phyloP scores from a whole-genome alignment of 2,888 invertebrate species.

The Drosophila rellima region DNA sequence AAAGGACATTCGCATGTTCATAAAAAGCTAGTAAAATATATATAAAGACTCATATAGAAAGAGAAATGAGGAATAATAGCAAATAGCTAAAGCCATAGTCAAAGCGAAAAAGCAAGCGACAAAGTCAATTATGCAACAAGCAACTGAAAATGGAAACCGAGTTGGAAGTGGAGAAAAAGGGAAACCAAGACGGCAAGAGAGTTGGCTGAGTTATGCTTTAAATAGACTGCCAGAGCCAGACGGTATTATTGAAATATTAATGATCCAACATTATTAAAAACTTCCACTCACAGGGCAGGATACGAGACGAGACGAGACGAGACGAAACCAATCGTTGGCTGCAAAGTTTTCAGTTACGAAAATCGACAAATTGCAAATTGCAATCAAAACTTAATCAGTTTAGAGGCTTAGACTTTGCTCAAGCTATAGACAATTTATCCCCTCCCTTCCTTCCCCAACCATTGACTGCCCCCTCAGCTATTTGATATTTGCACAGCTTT shows the following conservation, averaged over 20 bases:
- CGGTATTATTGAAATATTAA: slow-evolving; percentile 75
- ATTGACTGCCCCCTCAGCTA: not conserved
- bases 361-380: slow-evolving; percentile 76
- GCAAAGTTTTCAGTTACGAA: slow-evolving; percentile 61
- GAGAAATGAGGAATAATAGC: slow-evolving; percentile 63
- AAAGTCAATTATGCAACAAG: slow-evolving; percentile 81
- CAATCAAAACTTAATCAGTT: slow-evolving; percentile 81
- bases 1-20: slow-evolving; percentile 71
- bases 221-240: slow-evolving; percentile 61
- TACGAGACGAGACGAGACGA: not conserved
- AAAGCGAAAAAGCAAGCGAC: slow-evolving; percentile 57
- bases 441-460: not conserved
- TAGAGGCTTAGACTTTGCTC: slow-evolving; percentile 63
- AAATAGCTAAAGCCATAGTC: slow-evolving; percentile 47
- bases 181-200: not conserved
- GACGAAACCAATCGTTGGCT: slow-evolving; percentile 17
- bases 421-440: slow-evolving; percentile 22
- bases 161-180: not conserved
- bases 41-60: slow-evolving; percentile 11
- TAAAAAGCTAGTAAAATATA: slow-evolving; percentile 66
- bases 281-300: slow-evolving; percentile 13
- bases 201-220: slow-evolving; percentile 35
- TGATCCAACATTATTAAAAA: slow-evolving; percentile 69
- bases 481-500: slow-evolving; percentile 62
- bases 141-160: slow-evolving; percentile 33